A percentile compares a stretch with the other conserved stretches of the same genome.
These are phyloP conservation scores for Castor canadensis DNA, from an alignment of 2,113 vertebrate species.

Conservation along the genomic window DNA sequence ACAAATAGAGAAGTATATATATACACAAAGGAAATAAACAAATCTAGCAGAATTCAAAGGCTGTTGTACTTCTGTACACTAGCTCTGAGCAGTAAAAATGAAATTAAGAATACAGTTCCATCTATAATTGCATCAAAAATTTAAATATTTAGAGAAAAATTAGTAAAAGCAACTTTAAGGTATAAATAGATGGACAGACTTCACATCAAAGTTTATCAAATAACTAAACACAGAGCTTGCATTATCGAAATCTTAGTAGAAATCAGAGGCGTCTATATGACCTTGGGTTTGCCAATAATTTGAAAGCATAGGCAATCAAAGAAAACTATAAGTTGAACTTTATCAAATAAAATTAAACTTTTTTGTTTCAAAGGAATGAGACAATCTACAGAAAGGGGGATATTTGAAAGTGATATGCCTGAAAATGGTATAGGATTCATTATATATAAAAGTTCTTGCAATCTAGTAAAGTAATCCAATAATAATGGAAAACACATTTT, in stretches of 20 bases:
- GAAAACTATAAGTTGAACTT: background rate
- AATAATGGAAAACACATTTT: background rate
- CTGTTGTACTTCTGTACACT: background rate
- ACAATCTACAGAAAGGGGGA: background rate
- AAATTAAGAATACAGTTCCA: background rate
- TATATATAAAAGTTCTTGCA: background rate
- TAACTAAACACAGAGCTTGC: no score
- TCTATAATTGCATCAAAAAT: background rate
- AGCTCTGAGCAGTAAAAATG: no score
- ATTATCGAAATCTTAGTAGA: background rate
- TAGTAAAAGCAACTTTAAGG: background rate
- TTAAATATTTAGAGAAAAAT: background rate
- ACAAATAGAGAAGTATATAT: no score
- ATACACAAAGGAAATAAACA: background rate
- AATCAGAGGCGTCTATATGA: background rate
- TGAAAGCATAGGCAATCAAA: background rate
- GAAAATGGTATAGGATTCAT: background rate
- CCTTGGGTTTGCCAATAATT: background rate
- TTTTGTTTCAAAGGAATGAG: no score
- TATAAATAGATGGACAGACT: background rate
- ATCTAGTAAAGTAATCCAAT: no score
- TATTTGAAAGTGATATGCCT: background rate
- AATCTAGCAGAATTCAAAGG: background rate
- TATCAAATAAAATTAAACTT: no score
- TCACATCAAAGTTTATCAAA: background rate